Evolutionary conservation across 2,888 invertebrate genomes (phyloP).

Genomic region (Acrobasis repandana): DNA sequence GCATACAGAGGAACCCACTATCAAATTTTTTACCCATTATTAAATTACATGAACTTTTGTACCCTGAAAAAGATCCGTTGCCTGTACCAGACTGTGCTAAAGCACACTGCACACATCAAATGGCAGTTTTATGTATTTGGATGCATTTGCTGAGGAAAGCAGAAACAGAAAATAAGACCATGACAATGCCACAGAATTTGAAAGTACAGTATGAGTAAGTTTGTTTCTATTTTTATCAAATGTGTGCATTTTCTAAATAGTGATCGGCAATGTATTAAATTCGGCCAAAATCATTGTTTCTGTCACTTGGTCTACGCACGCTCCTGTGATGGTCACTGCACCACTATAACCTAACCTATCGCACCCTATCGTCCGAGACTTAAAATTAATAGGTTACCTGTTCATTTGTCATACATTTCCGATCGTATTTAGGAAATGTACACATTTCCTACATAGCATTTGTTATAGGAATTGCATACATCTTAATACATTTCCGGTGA

Average conservation of each 20-base stretch:
- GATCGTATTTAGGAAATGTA: too few relatives aligned
- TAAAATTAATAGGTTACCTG: too few relatives aligned
- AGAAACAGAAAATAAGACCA: conserved; percentile 91
- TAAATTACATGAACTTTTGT: conserved; percentile 94
- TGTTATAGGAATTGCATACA: too few relatives aligned
- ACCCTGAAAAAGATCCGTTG: conserved; percentile 95
- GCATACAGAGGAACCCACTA: conserved; percentile 95
- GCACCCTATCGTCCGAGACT: too few relatives aligned
- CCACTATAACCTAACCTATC: too few relatives aligned
- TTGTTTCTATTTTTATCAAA: conserved; percentile 16
- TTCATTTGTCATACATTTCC: too few relatives aligned
- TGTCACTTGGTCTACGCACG: too few relatives aligned
- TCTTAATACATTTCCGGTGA: too few relatives aligned
- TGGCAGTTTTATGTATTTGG: conserved; percentile 98
- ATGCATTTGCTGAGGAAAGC: conserved; percentile 97
- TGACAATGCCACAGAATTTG: conserved; percentile 91
- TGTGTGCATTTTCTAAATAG: not conserved
- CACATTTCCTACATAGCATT: too few relatives aligned
- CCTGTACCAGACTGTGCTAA: conserved; percentile 95
- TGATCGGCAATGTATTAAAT: too few relatives aligned
- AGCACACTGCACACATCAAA: conserved; percentile 92
- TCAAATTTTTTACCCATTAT: conserved; percentile 95
- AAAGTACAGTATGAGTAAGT: conserved; percentile 92
- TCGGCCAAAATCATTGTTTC: too few relatives aligned
- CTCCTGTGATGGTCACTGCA: too few relatives aligned